Evolutionary conservation across 1,140 invertebrate genomes (phyloP), one percentile per base, ranked within the genome.

Genomic region (Ceratitis capitata): DNA sequence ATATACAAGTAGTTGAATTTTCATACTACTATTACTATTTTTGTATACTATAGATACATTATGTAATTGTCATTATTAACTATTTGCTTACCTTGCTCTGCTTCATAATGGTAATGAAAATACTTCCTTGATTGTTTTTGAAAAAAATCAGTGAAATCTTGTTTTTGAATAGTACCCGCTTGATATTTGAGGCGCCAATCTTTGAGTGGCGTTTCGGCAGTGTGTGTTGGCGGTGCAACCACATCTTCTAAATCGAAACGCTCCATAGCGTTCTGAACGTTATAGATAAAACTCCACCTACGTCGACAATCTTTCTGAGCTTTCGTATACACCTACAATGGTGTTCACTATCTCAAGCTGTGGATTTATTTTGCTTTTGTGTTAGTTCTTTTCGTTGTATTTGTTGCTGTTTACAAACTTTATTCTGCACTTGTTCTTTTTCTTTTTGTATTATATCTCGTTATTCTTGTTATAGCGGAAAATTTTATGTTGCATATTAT

Each of bases 231-330:
- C 78, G 89, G 89, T 47, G 86, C 87, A 87, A 90, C 90, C 83
- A 91, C 90, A 87, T 90, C 90, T 78, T 91, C 90, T 88, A 90
- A 88, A 88, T 89, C 90, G 88, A 89, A 91, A 61, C 86, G 88
- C 88, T 91, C 90, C 90, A 91, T 91, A 82, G 29, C 29, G 51
- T 45, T 10, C 53, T 1, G 7, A 32, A 45, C 26, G 35, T 14
- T 42, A 19, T 29, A 58, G n/a, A 83, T 53, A 56, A 29, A 29
- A 35, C 29, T 35, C 82, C 14, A 45, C 51, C 29, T n/a, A 83
- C 26, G 16, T 26, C 26, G 53, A 29, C 51, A 61, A 61, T 84
- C 35, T 45, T 61, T 61, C 35, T 84, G 29, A 35, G 42, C 35
- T 26, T 78, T 78, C 6, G 23, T 45, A 69, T 69, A 12, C 32